A percentile compares a stretch with the other conserved stretches of the same genome.
Evolutionary conservation across 2,888 invertebrate species (phyloP).

Genomic region (Luperina testacea): DNA sequence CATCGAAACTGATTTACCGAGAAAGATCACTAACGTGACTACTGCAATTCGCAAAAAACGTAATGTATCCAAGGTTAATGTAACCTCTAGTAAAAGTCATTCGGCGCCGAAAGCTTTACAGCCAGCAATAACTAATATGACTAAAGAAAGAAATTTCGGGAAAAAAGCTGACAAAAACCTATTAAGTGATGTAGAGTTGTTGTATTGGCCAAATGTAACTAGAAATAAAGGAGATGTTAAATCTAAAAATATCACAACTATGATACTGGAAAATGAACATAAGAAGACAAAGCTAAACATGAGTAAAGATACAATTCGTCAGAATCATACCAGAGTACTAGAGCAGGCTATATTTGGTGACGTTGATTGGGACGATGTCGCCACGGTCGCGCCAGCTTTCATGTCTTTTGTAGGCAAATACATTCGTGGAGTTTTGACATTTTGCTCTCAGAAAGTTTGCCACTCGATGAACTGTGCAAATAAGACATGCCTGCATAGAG

Average conservation of each 20-base stretch:
- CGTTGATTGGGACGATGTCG: conserved; percentile 84
- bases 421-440: conserved; percentile 82
- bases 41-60: conserved; percentile 75
- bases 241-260: conserved; percentile 78
- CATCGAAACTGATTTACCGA: conserved; percentile 79
- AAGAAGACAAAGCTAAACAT: conserved; percentile 81
- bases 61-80: conserved; percentile 56
- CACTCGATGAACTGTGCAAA: conserved; percentile 85
- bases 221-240: conserved; percentile 59
- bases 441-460: conserved; percentile 82
- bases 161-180: conserved; percentile 75
- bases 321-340: conserved; percentile 77
- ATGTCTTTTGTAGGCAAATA: conserved; percentile 87
- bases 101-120: conserved; percentile 23
- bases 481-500: conserved; percentile 82
- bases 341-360: conserved; percentile 85
- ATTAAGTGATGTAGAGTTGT: conserved; percentile 75
- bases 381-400: conserved; percentile 82
- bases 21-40: conserved; percentile 66
- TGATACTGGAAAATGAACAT: conserved; percentile 81
- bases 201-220: conserved; percentile 81
- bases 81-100: conserved; percentile 24
- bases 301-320: conserved; percentile 76
- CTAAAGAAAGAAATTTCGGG: conserved; percentile 60
- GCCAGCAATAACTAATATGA: conserved; percentile 22